Evolutionary conservation across 2,797 vertebrate species (phyloP), one percentile per base, ranked within the genome.

Genomic region (Discoglossus pictus): DNA sequence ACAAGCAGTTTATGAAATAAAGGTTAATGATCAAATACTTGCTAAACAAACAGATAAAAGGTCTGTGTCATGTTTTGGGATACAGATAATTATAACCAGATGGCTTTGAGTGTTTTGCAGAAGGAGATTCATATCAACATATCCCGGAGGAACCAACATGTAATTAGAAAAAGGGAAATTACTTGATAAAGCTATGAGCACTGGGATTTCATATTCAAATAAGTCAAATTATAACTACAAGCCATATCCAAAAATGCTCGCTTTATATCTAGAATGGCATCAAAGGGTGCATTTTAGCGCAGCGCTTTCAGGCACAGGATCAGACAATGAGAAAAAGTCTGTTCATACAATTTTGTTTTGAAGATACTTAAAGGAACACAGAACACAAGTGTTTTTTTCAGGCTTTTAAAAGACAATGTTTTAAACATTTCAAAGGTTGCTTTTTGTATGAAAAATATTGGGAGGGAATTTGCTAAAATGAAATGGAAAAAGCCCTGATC

Each of bases 31-130:
- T 50, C 18, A 48, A 48, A 61, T 38, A 48, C 18, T 46, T 48
- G 24, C 39, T 68, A 54, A 68, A 68, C 65, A 61, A 52, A 60
- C 47, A 53, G 38, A 68, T 61, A 60, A 61, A 68, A 54, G 47
- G 27, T 54, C 66, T 61, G 66, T 46, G 48, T 39, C 58, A 54
- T 53, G 56, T 61, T 46, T 61, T 12, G 11, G 40, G 31, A 43
- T 58, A 48, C 15, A 51, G 54, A 51, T 54, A 68, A 68, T 68
- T 53, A 53, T 44, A 61, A 61, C 10, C 66, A 68, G 66, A 68
- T 61, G 58, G 48, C 31, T 46, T 39, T 3, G 39, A 61, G 31
- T 27, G 15, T 47, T 68, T 44, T 61, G 38, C 21, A 36, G 39
- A 46, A 61, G 56, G 23, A 53, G 21, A 68, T 39, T 54, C 18